Base-by-base conservation (phyloP, 2,888 invertebrate species). In the Stramonita haemastoma region DNA sequence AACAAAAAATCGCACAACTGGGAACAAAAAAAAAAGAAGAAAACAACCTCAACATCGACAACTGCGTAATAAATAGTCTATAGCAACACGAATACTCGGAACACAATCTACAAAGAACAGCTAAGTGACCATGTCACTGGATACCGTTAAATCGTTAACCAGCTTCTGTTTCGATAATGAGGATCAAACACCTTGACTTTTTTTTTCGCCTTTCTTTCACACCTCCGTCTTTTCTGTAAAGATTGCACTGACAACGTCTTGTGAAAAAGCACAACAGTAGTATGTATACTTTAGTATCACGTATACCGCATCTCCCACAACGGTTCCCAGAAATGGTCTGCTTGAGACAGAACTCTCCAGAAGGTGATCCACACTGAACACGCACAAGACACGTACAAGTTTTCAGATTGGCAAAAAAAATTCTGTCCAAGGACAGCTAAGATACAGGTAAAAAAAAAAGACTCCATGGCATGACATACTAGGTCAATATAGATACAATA, bases 181-280 rank as follows among this genome's bases (percentile, higher is more conserved):
- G 60, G 22, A 83, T 26, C 36, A 36, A 15, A 2, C n/a, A 46
- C 11, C 22, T 26, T 22, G 46, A 5, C 5, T 46, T 36, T 22
- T 19, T 46, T 17, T 26, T 26, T 13, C 19, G 13, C 77, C 77
- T 32, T 32, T 32, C 0, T 79, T 79, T 79, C 46, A 34, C 81
- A 83, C 19, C 13, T 83, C 46, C 36, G 22, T 32, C 85, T 5
- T 85, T 26, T 70, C 73, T 56, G 32, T 26, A 26, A n/a, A 56
- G 60, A 89, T 89, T 89, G 89, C 89, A 89, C 89, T 89, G 8
- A 89, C 81, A 26, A 26, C 84, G 56, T 84, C 88, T 88, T 88
- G 88, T 84, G 60, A 34, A 81, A 36, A 60, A 56, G 89, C 85
- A 85, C 66, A 85, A 85, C 46, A 46, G 46, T 46, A 46, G 46